Conservation (phyloP, 2,113 vertebrate species). For the Labeo rohita region DNA sequence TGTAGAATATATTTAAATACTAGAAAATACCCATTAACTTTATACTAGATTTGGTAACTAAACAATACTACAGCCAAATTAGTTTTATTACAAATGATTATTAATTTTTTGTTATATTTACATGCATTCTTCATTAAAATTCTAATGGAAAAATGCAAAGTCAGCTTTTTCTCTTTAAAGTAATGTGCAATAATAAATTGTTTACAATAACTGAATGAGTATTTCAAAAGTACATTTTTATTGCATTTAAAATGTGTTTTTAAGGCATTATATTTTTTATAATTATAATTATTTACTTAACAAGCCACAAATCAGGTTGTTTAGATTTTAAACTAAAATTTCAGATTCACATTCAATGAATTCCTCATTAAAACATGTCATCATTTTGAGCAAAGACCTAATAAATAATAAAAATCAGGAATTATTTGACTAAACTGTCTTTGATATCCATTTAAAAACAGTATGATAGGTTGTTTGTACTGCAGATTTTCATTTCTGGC, state of each 20-base stretch:
- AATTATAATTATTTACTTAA: not conserved
- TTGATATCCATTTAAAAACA: not conserved
- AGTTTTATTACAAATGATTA: too few species aligned
- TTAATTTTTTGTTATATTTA: not conserved
- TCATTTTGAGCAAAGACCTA: not conserved
- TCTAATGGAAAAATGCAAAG: not conserved
- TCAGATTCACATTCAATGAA: not conserved
- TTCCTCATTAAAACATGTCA: not conserved
- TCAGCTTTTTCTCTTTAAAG: too few species aligned
- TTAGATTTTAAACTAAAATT: not conserved
- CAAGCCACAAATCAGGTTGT: not conserved
- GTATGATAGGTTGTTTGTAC: not conserved
- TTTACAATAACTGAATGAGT: not conserved
- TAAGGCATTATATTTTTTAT: not conserved
- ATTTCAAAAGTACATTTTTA: not conserved
- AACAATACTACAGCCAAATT: too few species aligned
- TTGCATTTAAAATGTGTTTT: not conserved
- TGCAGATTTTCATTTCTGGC: not conserved
- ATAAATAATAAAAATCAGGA: not conserved
- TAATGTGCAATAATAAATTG: not conserved
- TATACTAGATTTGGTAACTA: too few species aligned
- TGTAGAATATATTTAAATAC: too few species aligned
- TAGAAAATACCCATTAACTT: too few species aligned
- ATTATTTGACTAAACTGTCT: not conserved
- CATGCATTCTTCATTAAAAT: not conserved